Percentiles rank a stretch among this genome's conserved stretches.
Evolutionary conservation across 2,888 invertebrate species (phyloP).

Genomic region (Mellilla xanthometata): DNA sequence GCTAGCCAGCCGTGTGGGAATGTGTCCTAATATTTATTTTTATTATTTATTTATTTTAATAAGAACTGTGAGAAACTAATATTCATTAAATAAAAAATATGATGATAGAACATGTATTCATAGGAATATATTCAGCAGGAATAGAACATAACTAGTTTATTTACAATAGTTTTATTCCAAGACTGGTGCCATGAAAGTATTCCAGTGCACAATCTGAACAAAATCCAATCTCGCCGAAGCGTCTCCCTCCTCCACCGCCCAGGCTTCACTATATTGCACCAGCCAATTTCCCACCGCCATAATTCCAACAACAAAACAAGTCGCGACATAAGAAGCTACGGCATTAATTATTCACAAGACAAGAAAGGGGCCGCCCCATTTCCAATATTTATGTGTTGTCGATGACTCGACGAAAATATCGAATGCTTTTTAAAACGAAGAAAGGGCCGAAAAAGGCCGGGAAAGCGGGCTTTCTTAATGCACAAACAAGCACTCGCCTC

Average conservation of each 20-base stretch:
- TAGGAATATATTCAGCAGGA: too few relatives aligned
- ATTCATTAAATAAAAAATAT: too few relatives aligned
- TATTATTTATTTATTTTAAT: too few relatives aligned
- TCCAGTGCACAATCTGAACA: background rate
- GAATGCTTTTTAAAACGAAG: constrained; percentile 82
- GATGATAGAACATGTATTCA: too few relatives aligned
- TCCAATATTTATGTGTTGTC: constrained; percentile 83
- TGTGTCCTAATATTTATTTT: too few relatives aligned
- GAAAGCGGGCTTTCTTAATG: constrained; percentile 79
- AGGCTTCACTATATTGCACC: constrained; percentile 37
- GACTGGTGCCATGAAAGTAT: constrained; percentile 1
- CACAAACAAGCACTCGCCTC: constrained; percentile 78
- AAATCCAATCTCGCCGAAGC: constrained; percentile 5
- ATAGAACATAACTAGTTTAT: too few relatives aligned
- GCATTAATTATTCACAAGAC: constrained; percentile 80
- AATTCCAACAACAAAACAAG: constrained; percentile 72
- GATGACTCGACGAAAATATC: constrained; percentile 81
- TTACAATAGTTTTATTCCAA: too few relatives aligned
- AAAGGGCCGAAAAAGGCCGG: constrained; percentile 79
- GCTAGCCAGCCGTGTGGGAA: too few relatives aligned
- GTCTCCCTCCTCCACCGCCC: constrained; percentile 15
- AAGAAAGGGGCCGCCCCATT: constrained; percentile 81
- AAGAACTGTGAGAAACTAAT: too few relatives aligned
- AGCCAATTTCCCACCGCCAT: constrained; percentile 58
- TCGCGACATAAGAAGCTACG: constrained; percentile 72